Base-by-base conservation (phyloP, 92 coral and sea anemone species). In the Parazoanthus darwini region DNA sequence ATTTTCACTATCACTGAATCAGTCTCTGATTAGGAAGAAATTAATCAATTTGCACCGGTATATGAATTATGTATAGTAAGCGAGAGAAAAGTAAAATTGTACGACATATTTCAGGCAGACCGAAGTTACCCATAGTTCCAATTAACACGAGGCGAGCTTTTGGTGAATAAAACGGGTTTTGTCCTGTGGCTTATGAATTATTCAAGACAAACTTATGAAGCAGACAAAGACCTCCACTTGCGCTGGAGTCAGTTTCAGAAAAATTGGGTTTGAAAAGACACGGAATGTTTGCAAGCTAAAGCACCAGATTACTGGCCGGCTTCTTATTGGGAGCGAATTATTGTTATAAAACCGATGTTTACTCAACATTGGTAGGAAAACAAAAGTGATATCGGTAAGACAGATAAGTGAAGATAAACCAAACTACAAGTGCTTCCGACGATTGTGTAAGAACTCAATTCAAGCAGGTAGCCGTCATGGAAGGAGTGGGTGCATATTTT, bases 141-240 rank as follows among this genome's bases (percentile, higher is more conserved):
- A 70, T 39, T 43, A 23, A 36, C 65, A 33, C 14, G 56, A 35
- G 66, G 42, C 42, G 71, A 15, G 59, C 42, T 39, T 50, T 33
- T 18, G 87, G 77, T 71, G 79, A 29, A 71, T 71, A 71, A 68
- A 84, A 48, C 33, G 36, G 39, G 86, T 65, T 84, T 84, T 70
- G 66, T 70, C 56, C 51, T 4, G n/a, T 44, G 22, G 13, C 35
- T 14, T 22, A 84, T 84, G 8, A 84, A 84, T 84, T 84, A 84
- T 84, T 84, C 7, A 84, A 48, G 67, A 8, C 87, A 43, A 51
- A 14, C 87, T 18, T 2, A 3, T 13, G 78, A 70, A 11, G 37
- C 78, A 84, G 29, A 71, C 79, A 84, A 68, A 39, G 46, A 71
- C 0, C 33, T 29, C 18, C 75, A 46, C 48, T 84, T 20, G 14